These are phyloP conservation scores for Microctenopoma steveboyesi DNA, from an alignment of 2,797 vertebrate genomes.

Conservation along the genomic window DNA sequence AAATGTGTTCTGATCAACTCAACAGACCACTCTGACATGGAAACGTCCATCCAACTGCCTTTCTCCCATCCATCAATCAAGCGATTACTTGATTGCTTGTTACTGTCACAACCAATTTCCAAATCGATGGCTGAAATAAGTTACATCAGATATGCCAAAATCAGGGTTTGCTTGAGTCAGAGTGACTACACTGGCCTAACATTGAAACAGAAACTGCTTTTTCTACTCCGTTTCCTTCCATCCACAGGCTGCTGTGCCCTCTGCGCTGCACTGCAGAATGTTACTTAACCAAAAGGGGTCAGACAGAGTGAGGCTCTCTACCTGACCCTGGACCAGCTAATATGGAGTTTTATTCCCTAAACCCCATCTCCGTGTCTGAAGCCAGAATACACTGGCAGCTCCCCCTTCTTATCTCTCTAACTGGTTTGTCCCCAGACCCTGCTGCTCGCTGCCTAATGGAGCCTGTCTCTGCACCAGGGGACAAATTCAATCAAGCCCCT, in stretches of 20 bases:
- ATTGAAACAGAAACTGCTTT: conserved; percentile 9
- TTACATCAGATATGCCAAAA: conserved; percentile 67
- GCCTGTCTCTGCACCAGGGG: conserved; percentile 66
- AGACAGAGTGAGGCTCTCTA: conserved; percentile 73
- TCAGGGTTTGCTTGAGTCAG: conserved; percentile 45
- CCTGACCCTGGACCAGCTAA: conserved; percentile 82
- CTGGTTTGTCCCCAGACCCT: conserved; percentile 74
- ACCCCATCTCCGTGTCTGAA: conserved; percentile 73
- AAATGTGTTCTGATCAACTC: conserved; percentile 64
- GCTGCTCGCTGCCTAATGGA: conserved; percentile 80
- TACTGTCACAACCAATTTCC: conserved; percentile 78
- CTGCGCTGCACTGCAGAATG: conserved; percentile 57
- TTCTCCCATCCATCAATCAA: conserved; percentile 77
- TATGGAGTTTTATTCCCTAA: conserved; percentile 84
- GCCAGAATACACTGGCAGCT: conserved; percentile 69
- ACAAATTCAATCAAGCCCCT: conserved; percentile 73
- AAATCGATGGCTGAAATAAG: conserved; percentile 59
- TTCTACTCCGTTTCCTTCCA: conserved; percentile 8
- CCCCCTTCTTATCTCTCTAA: conserved; percentile 73
- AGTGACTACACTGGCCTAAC: conserved; percentile 15
- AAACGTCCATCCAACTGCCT: conserved; percentile 53
- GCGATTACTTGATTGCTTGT: conserved; percentile 72
- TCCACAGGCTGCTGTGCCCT: not conserved
- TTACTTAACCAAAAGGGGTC: conserved; percentile 81
- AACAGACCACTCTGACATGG: conserved; percentile 63